Evolutionary conservation across 2,113 vertebrate species (phyloP), one percentile per base, ranked within the genome.

Genomic region (Sakesphorus luctuosus): DNA sequence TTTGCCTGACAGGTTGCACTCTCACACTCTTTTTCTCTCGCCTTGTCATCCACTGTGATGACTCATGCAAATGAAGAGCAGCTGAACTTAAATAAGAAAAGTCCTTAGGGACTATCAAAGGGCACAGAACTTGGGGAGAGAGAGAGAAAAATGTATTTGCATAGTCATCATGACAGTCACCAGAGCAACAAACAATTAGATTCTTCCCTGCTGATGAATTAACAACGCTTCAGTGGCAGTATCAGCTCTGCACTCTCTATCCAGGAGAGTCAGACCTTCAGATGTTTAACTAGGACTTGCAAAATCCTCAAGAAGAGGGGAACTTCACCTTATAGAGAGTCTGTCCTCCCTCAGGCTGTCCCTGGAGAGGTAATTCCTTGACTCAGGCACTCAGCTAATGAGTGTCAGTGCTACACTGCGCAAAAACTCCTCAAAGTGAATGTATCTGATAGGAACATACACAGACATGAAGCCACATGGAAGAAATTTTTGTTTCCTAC

Each of bases 41-140:
- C 94, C 95, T 92, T 91, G 94, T 92, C 94, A 90, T 75, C 50
- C 74, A 69, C 56, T 19, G 63, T 5, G 3, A 26, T 95, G 94
- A 95, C 85, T 95, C 94, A 96, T 89, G 94, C 67, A 95, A 91
- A 96, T 86, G 89, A 94, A 74, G 18, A 95, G 81, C 76, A 85
- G 65, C 59, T 92, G 81, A 94, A 94, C 81, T 89, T 86, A 90
- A 88, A 93, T 65, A 77, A 87, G 89, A 35, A 13, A 49, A 94
- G 84, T 73, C 91, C 77, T 85, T 23, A 77, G 83, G 75, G 94
- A 93, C 68, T 62, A 94, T 85, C 87, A 94, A 95, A 97, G 91
- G 68, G 89, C 79, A 84, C n/a, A 84, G 88, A 93, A 95, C 93
- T n/a, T 83, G 49, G 28, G 20, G 49, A 79, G 55, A 63, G 43